Evolutionary conservation across 2,113 vertebrate species (phyloP).

Genomic region (Acrocephalus kingi): DNA sequence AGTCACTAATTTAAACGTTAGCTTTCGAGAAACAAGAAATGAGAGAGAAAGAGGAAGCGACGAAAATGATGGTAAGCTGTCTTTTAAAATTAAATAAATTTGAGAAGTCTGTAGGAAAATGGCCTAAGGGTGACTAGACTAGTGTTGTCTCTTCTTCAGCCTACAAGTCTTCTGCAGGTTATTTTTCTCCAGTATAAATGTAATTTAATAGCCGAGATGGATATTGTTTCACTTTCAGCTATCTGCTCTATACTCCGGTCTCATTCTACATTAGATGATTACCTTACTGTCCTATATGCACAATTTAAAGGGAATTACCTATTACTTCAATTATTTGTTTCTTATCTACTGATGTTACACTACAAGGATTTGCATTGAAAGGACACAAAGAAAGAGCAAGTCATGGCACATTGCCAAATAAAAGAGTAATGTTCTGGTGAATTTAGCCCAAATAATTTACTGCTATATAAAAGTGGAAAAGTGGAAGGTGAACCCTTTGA

Average conservation of each 20-base stretch:
- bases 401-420: conserved; percentile 88
- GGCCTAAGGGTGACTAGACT: neutral
- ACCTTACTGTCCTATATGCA: conserved; percentile 65
- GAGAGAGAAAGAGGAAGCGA: neutral
- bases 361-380: conserved; percentile 91
- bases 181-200: neutral
- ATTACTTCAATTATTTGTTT: conserved; percentile 84
- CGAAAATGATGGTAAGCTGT: neutral
- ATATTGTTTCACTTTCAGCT: conserved; percentile 37
- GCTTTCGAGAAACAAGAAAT: neutral
- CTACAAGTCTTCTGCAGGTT: neutral
- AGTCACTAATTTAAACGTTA: conserved; percentile 12
- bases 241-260: conserved; percentile 35
- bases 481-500: conserved; percentile 88
- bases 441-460: conserved; percentile 96
- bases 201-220: neutral
- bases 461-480: conserved; percentile 81
- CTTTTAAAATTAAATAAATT: neutral
- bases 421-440: conserved; percentile 94
- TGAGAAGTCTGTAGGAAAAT: neutral
- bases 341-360: conserved; percentile 91
- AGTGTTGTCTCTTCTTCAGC: neutral
- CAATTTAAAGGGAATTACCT: conserved; percentile 79
- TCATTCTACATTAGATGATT: conserved; percentile 63
- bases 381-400: conserved; percentile 87